Percentiles rank a stretch among this genome's conserved stretches.
These are phyloP conservation scores for Furcifer pardalis DNA, from an alignment of 2,797 vertebrate species.

Conservation along the genomic window DNA sequence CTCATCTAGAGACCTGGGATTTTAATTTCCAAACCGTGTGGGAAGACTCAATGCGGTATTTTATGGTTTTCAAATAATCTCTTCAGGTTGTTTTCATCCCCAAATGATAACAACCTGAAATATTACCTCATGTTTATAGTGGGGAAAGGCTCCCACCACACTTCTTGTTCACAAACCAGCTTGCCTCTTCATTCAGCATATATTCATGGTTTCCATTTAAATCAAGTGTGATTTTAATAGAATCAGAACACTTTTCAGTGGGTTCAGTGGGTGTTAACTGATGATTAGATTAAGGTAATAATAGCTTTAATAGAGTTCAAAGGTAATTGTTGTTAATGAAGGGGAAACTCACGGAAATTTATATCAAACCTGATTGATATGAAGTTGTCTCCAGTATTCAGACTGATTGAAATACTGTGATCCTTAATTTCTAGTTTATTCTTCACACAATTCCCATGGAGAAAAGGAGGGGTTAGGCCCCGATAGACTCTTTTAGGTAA, in stretches of 20 bases:
- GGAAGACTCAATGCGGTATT: conserved; percentile 18
- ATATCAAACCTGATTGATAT: conserved; percentile 13
- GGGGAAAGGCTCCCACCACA: not conserved
- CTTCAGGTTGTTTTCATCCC: conserved; percentile 7
- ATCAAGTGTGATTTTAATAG: conserved; percentile 58
- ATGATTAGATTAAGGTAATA: conserved; percentile 57
- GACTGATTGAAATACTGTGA: not conserved
- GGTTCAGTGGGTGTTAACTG: conserved; percentile 53
- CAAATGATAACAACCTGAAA: conserved; percentile 19
- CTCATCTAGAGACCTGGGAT: not conserved
- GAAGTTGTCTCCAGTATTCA: conserved; percentile 8
- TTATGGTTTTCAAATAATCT: conserved; percentile 13
- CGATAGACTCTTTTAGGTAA: not conserved
- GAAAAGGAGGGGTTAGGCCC: not conserved
- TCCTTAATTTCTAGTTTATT: not conserved
- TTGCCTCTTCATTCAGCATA: conserved; percentile 24
- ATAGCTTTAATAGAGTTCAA: conserved; percentile 37
- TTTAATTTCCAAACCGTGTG: conserved; percentile 20
- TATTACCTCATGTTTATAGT: conserved; percentile 13
- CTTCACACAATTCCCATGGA: not conserved
- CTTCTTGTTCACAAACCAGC: conserved; percentile 31
- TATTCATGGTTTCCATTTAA: conserved; percentile 49
- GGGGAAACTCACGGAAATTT: not conserved
- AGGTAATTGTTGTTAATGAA: conserved; percentile 38
- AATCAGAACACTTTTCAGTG: conserved; percentile 48